These are phyloP conservation scores for Drosophila fuyamai DNA, from an alignment of 1,140 invertebrate genomes.

Conservation along the genomic window DNA sequence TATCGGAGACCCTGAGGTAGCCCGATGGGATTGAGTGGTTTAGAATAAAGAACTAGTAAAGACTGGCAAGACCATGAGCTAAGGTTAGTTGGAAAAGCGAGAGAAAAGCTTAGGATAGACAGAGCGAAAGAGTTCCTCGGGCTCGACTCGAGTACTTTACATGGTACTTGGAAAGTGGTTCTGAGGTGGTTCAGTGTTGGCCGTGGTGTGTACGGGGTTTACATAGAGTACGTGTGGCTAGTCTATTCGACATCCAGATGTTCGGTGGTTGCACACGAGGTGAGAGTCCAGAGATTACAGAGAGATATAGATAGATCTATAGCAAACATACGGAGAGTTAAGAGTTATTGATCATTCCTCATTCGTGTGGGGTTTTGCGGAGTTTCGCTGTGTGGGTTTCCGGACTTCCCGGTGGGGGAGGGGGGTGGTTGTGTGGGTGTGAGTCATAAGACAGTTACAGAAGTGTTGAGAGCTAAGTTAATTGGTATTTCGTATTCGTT, in stretches of 20 bases:
- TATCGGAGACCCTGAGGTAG: conserved; percentile 35
- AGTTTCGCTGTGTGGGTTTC: conserved; percentile 5
- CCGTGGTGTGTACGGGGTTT: conserved; percentile 34
- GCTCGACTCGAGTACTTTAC: conserved; percentile 32
- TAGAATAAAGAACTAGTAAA: conserved; percentile 32
- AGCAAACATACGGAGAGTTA: conserved; percentile 72
- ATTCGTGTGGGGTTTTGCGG: conserved; percentile 41
- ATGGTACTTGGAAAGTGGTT: conserved; percentile 21
- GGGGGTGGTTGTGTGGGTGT: conserved; percentile 3
- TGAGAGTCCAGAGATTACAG: conserved; percentile 57
- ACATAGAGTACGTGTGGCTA: conserved; percentile 50
- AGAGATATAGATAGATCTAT: conserved; percentile 61
- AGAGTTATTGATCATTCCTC: conserved; percentile 67
- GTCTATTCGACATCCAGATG: conserved; percentile 71
- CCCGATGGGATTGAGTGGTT: conserved; percentile 28
- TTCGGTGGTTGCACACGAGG: conserved; percentile 45
- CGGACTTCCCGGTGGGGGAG: not conserved
- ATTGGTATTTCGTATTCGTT: conserved; percentile 69
- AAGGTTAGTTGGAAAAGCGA: conserved; percentile 44
- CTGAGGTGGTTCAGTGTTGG: conserved; percentile 30
- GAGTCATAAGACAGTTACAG: conserved; percentile 15
- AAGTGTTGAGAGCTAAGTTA: conserved; percentile 50
- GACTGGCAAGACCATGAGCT: conserved; percentile 39
- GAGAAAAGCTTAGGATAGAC: conserved; percentile 21
- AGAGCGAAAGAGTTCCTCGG: conserved; percentile 21